These are phyloP conservation scores for Epinotia ramella DNA, from an alignment of 2,888 invertebrate genomes.

Conservation along the genomic window DNA sequence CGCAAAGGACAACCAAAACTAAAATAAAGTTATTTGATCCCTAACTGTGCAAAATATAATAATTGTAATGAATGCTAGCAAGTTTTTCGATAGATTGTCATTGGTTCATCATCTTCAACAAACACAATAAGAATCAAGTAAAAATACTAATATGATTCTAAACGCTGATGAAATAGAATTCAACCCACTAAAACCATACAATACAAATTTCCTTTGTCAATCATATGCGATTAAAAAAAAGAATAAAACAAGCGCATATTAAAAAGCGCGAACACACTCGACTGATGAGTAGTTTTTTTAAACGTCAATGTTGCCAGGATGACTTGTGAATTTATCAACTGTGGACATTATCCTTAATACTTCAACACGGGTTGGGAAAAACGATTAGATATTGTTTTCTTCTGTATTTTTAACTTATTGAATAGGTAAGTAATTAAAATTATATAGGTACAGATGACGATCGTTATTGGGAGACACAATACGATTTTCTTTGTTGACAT, in stretches of 20 bases:
- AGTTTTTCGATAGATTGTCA: too few relatives aligned
- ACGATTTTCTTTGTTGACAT: background rate
- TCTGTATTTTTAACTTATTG: background rate
- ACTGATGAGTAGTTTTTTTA: slow-evolving; percentile 28
- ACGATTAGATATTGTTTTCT: background rate
- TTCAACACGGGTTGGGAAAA: background rate
- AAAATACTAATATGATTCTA: background rate
- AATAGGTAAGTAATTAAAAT: background rate
- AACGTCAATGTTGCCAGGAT: slow-evolving; percentile 33
- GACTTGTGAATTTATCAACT: slow-evolving; percentile 14
- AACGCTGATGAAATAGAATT: background rate
- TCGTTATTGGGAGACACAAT: background rate
- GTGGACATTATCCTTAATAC: background rate
- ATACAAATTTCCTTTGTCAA: background rate
- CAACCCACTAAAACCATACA: background rate
- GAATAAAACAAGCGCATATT: background rate
- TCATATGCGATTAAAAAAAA: background rate
- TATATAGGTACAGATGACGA: background rate
- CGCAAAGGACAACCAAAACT: too few relatives aligned
- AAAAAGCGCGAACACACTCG: slow-evolving; percentile 30
- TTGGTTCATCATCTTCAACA: too few relatives aligned
- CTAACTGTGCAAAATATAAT: background rate
- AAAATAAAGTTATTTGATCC: background rate
- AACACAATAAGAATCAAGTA: too few relatives aligned
- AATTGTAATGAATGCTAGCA: too few relatives aligned